Percentiles rank a stretch among this genome's conserved stretches.
These are phyloP conservation scores for Elymnias hypermnestra DNA, from an alignment of 1,140 invertebrate genomes.

Conservation along the genomic window DNA sequence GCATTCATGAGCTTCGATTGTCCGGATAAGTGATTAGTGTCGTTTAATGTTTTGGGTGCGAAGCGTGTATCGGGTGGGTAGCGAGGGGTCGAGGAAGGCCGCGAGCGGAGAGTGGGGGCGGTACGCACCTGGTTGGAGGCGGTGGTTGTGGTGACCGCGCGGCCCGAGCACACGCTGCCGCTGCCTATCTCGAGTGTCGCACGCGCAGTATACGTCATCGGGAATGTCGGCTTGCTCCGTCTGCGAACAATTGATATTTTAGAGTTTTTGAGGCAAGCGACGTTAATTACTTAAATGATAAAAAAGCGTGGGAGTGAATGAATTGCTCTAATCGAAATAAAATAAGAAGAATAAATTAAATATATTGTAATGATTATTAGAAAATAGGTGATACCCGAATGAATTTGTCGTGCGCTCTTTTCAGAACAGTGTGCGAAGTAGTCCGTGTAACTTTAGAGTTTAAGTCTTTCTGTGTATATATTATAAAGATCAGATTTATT, in stretches of 20 bases:
- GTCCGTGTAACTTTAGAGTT: no score
- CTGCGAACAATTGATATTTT: conserved; percentile 36
- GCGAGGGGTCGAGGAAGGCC: conserved; percentile 1
- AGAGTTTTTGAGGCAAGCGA: neutral
- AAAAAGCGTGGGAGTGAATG: no score
- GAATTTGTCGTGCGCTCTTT: no score
- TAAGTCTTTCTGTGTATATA: no score
- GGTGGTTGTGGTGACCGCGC: conserved; percentile 71
- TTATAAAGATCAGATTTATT: no score
- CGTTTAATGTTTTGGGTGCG: neutral
- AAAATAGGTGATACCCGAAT: no score
- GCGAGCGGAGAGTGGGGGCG: conserved; percentile 10
- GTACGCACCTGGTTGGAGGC: conserved; percentile 71
- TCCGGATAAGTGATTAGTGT: neutral
- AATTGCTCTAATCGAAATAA: no score
- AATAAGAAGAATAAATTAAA: no score
- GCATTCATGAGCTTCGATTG: conserved; percentile 29
- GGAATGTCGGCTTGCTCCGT: conserved; percentile 60
- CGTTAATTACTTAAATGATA: neutral
- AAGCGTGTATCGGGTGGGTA: neutral
- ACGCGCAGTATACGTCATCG: conserved; percentile 76
- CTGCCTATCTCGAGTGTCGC: conserved; percentile 75
- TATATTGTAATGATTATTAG: no score
- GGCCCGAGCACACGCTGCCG: conserved; percentile 63
- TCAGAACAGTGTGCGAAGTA: no score